Base-by-base conservation (phyloP, 2,797 vertebrate genomes). In the Cyprinella venusta region DNA sequence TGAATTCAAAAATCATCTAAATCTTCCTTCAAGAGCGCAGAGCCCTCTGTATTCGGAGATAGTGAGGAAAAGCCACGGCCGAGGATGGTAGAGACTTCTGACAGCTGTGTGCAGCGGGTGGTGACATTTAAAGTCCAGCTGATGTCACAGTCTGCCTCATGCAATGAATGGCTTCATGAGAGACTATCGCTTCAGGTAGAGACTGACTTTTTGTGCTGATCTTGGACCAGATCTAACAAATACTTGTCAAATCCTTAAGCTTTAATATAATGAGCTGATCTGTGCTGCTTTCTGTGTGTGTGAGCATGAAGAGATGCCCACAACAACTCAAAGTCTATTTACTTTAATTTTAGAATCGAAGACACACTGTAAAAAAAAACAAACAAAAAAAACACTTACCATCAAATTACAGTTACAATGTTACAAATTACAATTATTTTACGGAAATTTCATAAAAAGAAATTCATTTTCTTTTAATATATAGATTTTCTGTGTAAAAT, bases 71-170 rank as follows among this genome's bases (percentile, higher is more conserved):
- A 80, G 52, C 36, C 36, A 33, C 6, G 0, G 24, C 5, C 12
- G 5, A n/a, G 54, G 54, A 71, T 38, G 54, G 38, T 54, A 36
- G 68, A 19, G 79, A 26, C 38, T 71, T 54, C 78, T 33, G 68
- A 72, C 79, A 81, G 79, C 69, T 80, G 68, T 33, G 19, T 63
- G 30, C 56, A 74, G 69, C 30, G 40, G 69, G 54, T 81, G 79
- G 40, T 81, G 79, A 81, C 79, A 81, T 81, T 81, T 81, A 81
- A 72, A 72, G 69, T 71, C 64, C 56, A 78, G 52, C 48, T 77
- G 64, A 69, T 83, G 52, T 83, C 38, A 61, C 38, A 15, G 21
- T 70, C 64, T 83, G 65, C 68, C 54, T 65, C n/a, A 42, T 74
- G 82, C 38, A 12, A 33, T 48, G 54, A 30, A 64, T 50, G 79